Evolutionary conservation across 2,113 vertebrate species (phyloP), one percentile per base, ranked within the genome.

Genomic region (Gulo gulo): DNA sequence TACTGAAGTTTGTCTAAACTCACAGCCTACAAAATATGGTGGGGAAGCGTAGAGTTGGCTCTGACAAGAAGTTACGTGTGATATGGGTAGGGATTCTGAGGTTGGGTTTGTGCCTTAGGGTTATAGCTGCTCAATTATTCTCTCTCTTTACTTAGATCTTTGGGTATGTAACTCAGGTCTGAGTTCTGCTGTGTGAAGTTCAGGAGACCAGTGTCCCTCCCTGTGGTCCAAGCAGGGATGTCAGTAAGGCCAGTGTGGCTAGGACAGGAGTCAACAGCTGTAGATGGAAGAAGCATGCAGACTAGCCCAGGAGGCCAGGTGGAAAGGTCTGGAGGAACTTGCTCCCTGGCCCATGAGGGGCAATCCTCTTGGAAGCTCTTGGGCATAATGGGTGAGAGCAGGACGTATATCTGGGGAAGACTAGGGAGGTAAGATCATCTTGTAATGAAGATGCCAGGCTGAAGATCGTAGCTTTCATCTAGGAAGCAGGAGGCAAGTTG

Each of bases 271-370:
- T 15, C 34, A 52, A 7, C 0, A 2, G 15, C 63, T 50, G 4
- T 7, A 7, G 29, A 42, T 42, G n/a, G 42, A 55, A 69, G 69
- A 50, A 82, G 71, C 23, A 10, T 23, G 10, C 18, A 63, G 50
- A 6, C 39, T 5, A 13, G 4, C 10, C 21, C 14, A 18, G 34
- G 47, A 52, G 20, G n/a, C 8, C 47, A 45, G 15, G 3, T 16
- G 11, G 47, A 23, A 47, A 47, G 16, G 69, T 15, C 26, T 34
- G 3, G 50, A 47, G 57, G 24, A 23, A 74, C 26, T 29, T 57
- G 1, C 15, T n/a, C 18, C 11, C 57, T 4, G 0, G 6, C 8
- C 36, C 23, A 1, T 1, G 4, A 4, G 26, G 12, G 9, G 7
- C 23, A 69, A 21, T 4, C 8, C 63, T 73, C 81, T 45, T 21